Conservation (phyloP, 2,797 vertebrate genomes). For the Heterohyrax brucei region DNA sequence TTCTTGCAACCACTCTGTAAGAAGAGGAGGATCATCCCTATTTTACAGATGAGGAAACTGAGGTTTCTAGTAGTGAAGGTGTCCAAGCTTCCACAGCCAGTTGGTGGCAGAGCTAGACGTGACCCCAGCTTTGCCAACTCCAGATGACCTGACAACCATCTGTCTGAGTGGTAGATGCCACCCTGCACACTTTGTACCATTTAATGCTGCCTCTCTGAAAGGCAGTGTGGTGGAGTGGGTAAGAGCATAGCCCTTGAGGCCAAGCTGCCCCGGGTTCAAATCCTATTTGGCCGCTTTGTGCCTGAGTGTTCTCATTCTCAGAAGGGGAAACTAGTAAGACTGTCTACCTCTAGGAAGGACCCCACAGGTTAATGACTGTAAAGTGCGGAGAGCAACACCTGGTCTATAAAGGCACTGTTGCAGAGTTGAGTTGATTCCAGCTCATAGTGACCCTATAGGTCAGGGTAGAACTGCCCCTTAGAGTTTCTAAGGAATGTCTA, state of each 20-base stretch:
- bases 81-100: background rate
- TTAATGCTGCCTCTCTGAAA: accelerated
- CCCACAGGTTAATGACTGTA: background rate
- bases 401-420: too few species aligned
- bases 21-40: background rate
- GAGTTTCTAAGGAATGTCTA: too few species aligned
- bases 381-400: background rate
- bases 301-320: background rate
- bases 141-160: background rate
- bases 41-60: background rate
- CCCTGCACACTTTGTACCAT: background rate
- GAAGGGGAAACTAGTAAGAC: background rate
- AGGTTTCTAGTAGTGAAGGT: background rate
- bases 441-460: too few species aligned
- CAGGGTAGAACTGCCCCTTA: too few species aligned
- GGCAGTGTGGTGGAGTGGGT: background rate
- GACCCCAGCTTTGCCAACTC: background rate
- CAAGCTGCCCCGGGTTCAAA: background rate
- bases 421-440: too few species aligned
- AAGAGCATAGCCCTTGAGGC: background rate
- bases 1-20: background rate
- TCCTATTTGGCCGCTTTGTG: background rate
- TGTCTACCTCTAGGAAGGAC: background rate
- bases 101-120: background rate
- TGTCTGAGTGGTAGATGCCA: background rate